Conservation (phyloP, 2,113 vertebrate genomes). For the Petaurus breviceps region DNA sequence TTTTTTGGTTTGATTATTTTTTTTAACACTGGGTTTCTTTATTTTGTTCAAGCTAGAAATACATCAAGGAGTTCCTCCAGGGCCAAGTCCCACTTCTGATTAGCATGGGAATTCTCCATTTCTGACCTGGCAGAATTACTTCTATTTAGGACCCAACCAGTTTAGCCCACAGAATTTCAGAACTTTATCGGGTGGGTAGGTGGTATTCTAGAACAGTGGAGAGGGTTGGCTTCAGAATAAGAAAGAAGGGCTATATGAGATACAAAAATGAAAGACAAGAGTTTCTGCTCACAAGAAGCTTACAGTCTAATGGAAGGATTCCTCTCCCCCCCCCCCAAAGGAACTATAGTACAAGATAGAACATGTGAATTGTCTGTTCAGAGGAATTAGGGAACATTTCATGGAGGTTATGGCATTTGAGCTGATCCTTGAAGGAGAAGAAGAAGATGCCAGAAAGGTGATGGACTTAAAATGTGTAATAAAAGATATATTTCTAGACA, state of each 20-base stretch:
- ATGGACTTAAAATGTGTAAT: not conserved
- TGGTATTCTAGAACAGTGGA: not conserved
- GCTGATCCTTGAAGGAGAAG: slow-evolving; percentile 3
- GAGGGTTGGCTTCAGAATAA: not conserved
- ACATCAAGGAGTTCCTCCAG: not conserved
- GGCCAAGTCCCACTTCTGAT: not conserved
- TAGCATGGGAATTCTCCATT: not conserved
- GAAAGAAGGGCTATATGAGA: not conserved
- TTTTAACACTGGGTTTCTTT: not conserved
- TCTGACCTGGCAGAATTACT: not conserved
- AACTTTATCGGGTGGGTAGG: not conserved
- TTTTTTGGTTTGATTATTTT: no score
- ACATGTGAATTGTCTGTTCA: not conserved
- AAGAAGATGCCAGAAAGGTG: not conserved
- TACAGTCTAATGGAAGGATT: not conserved
- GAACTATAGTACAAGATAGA: not conserved
- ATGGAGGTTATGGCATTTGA: not conserved
- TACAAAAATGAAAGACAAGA: not conserved
- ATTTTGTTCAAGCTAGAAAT: not conserved
- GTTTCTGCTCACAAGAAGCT: not conserved
- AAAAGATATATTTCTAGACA: not conserved
- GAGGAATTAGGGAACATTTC: slow-evolving; percentile 39
- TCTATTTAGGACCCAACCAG: not conserved
- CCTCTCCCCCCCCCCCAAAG: not conserved
- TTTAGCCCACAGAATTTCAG: not conserved